Conservation (phyloP, 2,888 invertebrate species). For the Mythimna impura region DNA sequence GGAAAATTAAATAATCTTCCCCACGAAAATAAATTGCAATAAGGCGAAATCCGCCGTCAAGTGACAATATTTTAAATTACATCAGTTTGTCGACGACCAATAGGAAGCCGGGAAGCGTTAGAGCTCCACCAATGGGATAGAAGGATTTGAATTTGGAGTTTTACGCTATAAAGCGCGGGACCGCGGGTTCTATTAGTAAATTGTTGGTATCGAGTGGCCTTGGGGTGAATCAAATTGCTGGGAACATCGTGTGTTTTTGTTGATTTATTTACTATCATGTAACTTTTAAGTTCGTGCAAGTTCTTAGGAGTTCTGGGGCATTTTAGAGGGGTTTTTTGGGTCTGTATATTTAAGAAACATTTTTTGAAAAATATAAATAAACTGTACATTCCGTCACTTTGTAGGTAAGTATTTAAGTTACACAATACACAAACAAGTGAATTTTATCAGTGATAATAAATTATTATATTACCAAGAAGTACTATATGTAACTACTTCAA, state of each 20-base stretch:
- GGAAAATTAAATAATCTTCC: slow-evolving; percentile 86
- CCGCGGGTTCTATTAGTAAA: slow-evolving; percentile 68
- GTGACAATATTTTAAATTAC: slow-evolving; percentile 89
- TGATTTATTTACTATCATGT: slow-evolving; percentile 44
- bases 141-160: slow-evolving; percentile 79
- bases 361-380: no score
- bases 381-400: not conserved
- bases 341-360: no score
- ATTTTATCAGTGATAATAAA: not conserved
- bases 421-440: not conserved
- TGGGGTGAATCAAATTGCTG: slow-evolving; percentile 68
- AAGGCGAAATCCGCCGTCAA: slow-evolving; percentile 82
- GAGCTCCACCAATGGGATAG: slow-evolving; percentile 77
- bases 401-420: not conserved
- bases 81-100: slow-evolving; percentile 85
- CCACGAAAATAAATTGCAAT: slow-evolving; percentile 87
- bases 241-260: slow-evolving; percentile 37
- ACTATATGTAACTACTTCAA: no score
- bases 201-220: slow-evolving; percentile 72
- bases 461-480: not conserved
- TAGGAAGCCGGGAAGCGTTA: slow-evolving; percentile 69
- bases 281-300: not conserved
- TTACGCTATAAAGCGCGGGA: slow-evolving; percentile 75
- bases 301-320: not conserved
- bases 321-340: not conserved